These are phyloP conservation scores for Erethizon dorsatum DNA, from an alignment of 2,797 vertebrate species.

Conservation along the genomic window DNA sequence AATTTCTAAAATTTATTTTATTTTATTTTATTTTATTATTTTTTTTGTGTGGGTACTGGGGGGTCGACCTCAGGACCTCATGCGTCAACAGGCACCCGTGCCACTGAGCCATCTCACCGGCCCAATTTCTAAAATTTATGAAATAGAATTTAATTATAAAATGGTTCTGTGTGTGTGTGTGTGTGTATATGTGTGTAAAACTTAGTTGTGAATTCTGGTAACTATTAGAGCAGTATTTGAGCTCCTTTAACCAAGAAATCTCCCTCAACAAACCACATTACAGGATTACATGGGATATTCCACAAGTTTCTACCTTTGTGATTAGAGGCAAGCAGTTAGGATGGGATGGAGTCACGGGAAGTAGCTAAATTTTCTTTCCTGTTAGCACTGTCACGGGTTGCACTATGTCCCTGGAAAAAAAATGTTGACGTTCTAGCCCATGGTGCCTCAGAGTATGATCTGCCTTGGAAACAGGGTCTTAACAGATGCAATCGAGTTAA, in stretches of 20 bases:
- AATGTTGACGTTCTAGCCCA: neutral
- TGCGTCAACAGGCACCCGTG: no score
- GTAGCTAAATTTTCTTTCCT: neutral
- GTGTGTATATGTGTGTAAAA: neutral
- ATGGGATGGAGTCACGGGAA: neutral
- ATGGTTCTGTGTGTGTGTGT: neutral
- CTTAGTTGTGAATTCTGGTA: neutral
- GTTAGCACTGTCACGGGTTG: neutral
- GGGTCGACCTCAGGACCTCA: no score
- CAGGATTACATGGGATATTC: neutral
- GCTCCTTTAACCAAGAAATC: neutral
- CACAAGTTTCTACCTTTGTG: neutral
- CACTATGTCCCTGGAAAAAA: neutral
- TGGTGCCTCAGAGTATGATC: neutral
- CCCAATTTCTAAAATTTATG: neutral
- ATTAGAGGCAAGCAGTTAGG: neutral
- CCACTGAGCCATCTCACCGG: no score
- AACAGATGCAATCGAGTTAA: neutral
- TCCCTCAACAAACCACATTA: neutral
- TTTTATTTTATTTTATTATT: no score
- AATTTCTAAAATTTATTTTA: neutral
- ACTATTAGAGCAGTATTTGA: neutral
- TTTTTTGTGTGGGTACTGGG: no score
- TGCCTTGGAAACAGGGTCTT: neutral
- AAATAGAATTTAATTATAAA: neutral